Conservation (phyloP, 2,888 invertebrate species). For the Elysia crispata region DNA sequence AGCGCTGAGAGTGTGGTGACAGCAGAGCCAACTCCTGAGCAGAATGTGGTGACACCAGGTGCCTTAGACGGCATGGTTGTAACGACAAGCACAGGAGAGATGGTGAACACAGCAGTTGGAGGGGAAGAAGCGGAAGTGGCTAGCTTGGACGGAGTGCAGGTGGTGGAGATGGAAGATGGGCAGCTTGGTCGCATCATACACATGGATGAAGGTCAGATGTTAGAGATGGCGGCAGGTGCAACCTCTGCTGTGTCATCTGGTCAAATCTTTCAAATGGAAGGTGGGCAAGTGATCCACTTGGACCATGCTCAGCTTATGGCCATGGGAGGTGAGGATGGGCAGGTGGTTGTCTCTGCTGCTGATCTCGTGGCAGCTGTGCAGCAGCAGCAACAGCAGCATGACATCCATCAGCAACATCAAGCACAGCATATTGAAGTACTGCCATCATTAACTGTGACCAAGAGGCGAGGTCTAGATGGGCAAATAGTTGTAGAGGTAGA, state of each 20-base stretch:
- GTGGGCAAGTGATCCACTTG: slow-evolving; percentile 45
- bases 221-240: no score
- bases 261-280: slow-evolving; percentile 43
- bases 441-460: slow-evolving; percentile 39
- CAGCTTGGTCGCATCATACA: slow-evolving; percentile 41
- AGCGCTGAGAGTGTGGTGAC: no score
- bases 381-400: not conserved
- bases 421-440: slow-evolving; percentile 6
- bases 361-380: not conserved
- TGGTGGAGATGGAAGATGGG: slow-evolving; percentile 45
- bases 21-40: no score
- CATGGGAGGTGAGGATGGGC: slow-evolving; percentile 5
- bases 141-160: slow-evolving; percentile 39
- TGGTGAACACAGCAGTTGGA: slow-evolving; percentile 5
- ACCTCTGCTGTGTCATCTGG: not conserved
- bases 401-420: not conserved
- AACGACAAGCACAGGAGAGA: not conserved
- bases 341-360: slow-evolving; percentile 3
- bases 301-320: slow-evolving; percentile 41
- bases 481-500: slow-evolving; percentile 48
- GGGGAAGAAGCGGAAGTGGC: not conserved
- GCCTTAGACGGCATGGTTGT: not conserved
- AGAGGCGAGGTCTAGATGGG: slow-evolving; percentile 43
- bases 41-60: no score
- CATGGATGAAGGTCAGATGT: slow-evolving; percentile 41